Percentiles rank a stretch among this genome's conserved stretches.
Evolutionary conservation across 2,797 vertebrate genomes (phyloP).

Genomic region (Antennarius maculatus): DNA sequence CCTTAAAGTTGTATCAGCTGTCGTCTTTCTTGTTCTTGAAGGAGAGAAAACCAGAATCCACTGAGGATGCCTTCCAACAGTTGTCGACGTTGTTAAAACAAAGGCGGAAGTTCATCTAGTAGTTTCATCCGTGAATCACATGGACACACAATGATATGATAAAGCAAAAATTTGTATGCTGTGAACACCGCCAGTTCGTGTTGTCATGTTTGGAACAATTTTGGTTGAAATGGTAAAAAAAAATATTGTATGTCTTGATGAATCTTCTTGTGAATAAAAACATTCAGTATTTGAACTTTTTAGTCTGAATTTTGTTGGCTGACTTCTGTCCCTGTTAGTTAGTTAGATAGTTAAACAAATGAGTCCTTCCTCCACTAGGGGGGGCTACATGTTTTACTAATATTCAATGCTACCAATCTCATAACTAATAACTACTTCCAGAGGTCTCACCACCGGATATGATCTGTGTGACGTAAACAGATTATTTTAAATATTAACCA

Average conservation of each 20-base stretch:
- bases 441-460: constrained; percentile 12
- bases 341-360: too few species aligned
- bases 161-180: constrained; percentile 50
- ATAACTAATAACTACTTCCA: constrained; percentile 6
- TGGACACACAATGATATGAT: constrained; percentile 12
- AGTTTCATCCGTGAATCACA: constrained; percentile 39
- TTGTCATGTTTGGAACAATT: constrained; percentile 34
- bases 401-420: constrained; percentile 39
- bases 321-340: too few species aligned
- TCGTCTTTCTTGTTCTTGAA: not conserved
- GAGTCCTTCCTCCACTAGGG: constrained; percentile 63
- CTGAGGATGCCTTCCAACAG: not conserved
- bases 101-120: constrained; percentile 29
- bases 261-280: not conserved
- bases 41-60: constrained; percentile 2
- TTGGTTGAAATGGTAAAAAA: constrained; percentile 8
- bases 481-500: constrained; percentile 26
- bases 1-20: not conserved
- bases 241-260: constrained; percentile 24
- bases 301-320: too few species aligned
- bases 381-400: constrained; percentile 30
- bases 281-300: constrained; percentile 20
- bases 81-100: not conserved
- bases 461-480: constrained; percentile 15
- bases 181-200: constrained; percentile 18